These are phyloP conservation scores for Emydura subglobosa DNA, from an alignment of 2,113 vertebrate species.

Conservation along the genomic window DNA sequence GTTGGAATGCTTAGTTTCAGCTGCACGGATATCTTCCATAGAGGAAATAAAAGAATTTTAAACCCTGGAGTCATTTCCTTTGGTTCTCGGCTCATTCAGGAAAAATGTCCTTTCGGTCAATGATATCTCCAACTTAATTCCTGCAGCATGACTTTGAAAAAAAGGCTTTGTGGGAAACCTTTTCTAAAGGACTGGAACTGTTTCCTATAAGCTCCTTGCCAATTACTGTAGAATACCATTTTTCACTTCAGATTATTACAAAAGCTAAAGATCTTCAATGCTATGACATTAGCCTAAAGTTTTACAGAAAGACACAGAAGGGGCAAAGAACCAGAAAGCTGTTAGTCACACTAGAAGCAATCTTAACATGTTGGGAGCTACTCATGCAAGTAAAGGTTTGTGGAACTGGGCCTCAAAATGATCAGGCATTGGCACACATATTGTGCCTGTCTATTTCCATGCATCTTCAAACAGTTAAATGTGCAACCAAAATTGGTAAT, in stretches of 20 bases:
- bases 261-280: constrained; percentile 47
- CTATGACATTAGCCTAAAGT: constrained; percentile 18
- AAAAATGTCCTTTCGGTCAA: constrained; percentile 85
- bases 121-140: constrained; percentile 85
- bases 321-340: not conserved
- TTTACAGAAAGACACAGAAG: constrained; percentile 36
- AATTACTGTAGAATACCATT: constrained; percentile 59
- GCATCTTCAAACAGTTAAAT: not conserved
- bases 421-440: not conserved
- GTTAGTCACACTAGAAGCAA: not conserved
- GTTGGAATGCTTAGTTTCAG: constrained; percentile 78
- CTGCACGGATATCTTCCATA: constrained; percentile 83
- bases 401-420: not conserved
- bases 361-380: not conserved
- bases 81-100: constrained; percentile 82
- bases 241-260: constrained; percentile 53
- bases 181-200: constrained; percentile 57
- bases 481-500: not conserved
- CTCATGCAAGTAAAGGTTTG: not conserved
- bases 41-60: constrained; percentile 89
- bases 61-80: constrained; percentile 91
- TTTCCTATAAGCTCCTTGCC: constrained; percentile 67
- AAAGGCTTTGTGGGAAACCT: constrained; percentile 70
- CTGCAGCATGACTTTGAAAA: constrained; percentile 77
- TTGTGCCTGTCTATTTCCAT: accelerated